Conservation (phyloP, 2,797 vertebrate genomes). For the Leptoclinus maculatus region DNA sequence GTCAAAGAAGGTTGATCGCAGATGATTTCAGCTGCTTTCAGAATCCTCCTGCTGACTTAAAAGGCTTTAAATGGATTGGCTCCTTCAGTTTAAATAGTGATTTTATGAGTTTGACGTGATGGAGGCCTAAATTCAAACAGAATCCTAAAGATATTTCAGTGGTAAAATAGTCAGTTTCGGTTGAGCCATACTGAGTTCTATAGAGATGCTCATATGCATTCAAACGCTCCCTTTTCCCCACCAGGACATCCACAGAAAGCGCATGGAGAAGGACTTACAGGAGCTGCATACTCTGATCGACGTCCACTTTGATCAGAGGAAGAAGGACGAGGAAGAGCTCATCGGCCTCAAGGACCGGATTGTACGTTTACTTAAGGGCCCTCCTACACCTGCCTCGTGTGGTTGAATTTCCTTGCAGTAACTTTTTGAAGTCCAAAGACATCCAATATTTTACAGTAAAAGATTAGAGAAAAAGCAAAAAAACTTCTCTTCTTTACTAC, state of each 20-base stretch:
- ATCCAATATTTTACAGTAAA: background rate
- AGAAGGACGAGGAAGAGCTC: constrained; percentile 93
- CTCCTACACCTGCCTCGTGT: background rate
- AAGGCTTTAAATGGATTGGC: too few species aligned
- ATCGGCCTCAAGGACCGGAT: constrained; percentile 90
- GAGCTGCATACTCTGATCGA: constrained; percentile 94
- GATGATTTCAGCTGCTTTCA: too few species aligned
- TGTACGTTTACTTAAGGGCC: constrained; percentile 73
- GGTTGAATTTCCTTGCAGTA: background rate
- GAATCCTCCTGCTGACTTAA: too few species aligned
- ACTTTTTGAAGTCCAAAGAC: background rate
- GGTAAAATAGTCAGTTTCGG: background rate
- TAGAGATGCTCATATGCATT: background rate
- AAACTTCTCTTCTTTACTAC: background rate
- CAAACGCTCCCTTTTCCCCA: background rate
- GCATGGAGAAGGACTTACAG: constrained; percentile 93
- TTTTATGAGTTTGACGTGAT: background rate
- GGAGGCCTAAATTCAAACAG: background rate
- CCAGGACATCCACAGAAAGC: constrained; percentile 94
- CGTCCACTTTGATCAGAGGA: constrained; percentile 93
- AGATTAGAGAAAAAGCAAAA: background rate
- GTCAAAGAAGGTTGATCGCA: background rate
- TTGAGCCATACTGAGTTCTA: too few species aligned
- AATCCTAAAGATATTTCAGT: background rate
- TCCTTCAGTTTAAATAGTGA: background rate